phyloP scores from a whole-genome alignment of 2,888 invertebrate species.

The Chymomyza fuscimana region DNA sequence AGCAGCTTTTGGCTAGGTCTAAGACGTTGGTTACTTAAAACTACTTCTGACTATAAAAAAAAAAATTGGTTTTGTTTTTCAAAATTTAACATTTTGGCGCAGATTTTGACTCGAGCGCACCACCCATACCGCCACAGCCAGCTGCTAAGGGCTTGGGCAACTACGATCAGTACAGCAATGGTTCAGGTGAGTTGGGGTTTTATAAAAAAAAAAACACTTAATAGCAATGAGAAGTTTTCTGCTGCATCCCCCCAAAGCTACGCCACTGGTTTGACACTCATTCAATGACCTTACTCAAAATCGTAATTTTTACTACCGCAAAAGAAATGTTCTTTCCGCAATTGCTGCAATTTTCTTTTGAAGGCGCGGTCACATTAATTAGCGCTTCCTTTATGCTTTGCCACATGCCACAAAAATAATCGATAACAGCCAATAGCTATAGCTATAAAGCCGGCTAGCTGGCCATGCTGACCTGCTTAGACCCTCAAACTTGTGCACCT shows the following conservation, averaged over 20 bases:
- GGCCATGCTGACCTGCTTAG: constrained; percentile 56
- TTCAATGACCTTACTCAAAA: constrained; percentile 57
- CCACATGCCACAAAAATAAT: constrained; percentile 54
- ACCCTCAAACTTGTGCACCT: constrained; percentile 9
- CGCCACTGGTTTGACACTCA: constrained; percentile 28
- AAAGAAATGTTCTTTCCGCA: constrained; percentile 57
- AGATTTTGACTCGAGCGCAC: constrained; percentile 76
- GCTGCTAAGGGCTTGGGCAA: constrained; percentile 83
- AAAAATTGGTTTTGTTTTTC: constrained; percentile 46
- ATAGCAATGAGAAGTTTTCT: neutral
- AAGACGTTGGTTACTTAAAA: constrained; percentile 11
- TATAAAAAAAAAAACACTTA: neutral
- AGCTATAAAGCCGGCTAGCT: constrained; percentile 4
- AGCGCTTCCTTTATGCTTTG: constrained; percentile 12
- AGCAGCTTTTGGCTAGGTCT: constrained; percentile 10
- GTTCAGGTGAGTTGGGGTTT: constrained; percentile 81
- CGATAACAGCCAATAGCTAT: constrained; percentile 45
- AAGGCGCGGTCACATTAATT: constrained; percentile 61
- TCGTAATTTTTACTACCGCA: constrained; percentile 42
- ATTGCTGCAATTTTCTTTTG: constrained; percentile 58
- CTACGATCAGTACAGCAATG: constrained; percentile 81
- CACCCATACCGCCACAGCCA: constrained; percentile 82
- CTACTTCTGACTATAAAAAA: constrained; percentile 20
- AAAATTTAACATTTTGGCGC: constrained; percentile 50
- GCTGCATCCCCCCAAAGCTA: constrained; percentile 1